Conservation (phyloP, 1,140 invertebrate species). For the Triops longicaudatus region DNA sequence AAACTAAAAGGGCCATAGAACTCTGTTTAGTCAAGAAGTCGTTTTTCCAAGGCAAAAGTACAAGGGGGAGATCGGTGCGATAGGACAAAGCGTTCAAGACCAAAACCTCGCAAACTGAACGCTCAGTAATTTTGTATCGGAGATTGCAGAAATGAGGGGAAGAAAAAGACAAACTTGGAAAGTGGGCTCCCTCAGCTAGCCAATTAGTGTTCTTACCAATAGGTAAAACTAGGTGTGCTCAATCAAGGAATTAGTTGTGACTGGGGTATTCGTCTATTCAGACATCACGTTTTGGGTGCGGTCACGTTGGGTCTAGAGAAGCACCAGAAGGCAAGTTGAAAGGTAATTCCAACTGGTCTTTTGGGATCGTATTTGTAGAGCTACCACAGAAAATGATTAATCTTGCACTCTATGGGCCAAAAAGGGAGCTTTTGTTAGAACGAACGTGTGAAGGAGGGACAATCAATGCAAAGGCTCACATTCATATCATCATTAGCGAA, state of each 20-base stretch:
- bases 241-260: conserved; percentile 2
- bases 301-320: neutral
- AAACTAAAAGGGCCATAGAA: neutral
- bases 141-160: neutral
- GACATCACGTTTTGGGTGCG: conserved; percentile 10
- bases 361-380: neutral
- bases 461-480: neutral
- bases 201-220: neutral
- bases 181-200: neutral
- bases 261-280: neutral
- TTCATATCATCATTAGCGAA: neutral
- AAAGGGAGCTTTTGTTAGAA: neutral
- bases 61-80: neutral
- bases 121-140: neutral
- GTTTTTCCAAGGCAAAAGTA: neutral
- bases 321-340: neutral
- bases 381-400: neutral
- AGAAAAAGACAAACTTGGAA: neutral
- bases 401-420: neutral
- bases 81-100: neutral
- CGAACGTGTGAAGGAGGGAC: neutral
- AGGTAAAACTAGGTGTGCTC: neutral
- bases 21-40: neutral
- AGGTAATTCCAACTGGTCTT: neutral
- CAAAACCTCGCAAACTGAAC: neutral